These are phyloP conservation scores for Platalea minor DNA, from an alignment of 2,797 vertebrate species.

Conservation along the genomic window DNA sequence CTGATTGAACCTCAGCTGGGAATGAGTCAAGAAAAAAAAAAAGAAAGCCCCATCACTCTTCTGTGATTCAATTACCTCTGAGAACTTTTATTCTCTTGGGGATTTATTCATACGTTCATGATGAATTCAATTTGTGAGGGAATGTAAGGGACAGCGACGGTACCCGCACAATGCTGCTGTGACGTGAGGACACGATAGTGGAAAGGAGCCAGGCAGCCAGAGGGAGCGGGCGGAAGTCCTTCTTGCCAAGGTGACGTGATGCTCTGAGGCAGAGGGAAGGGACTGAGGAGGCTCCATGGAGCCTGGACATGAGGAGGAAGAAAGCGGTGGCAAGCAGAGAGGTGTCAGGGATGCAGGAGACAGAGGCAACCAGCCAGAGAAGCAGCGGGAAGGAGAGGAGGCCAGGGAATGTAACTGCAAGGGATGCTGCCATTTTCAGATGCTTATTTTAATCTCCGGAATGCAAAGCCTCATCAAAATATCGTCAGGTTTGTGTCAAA, in stretches of 20 bases:
- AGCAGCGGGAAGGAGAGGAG: accelerated
- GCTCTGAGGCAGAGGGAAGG: background rate
- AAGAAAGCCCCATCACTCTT: slow-evolving; percentile 14
- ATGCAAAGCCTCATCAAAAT: slow-evolving; percentile 36
- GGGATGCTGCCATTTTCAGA: background rate
- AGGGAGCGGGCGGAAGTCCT: background rate
- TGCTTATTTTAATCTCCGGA: slow-evolving; percentile 16
- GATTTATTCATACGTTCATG: slow-evolving; percentile 40
- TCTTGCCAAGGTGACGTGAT: background rate
- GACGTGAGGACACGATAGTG: accelerated
- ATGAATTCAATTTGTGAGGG: slow-evolving; percentile 42
- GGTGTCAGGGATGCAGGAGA: background rate
- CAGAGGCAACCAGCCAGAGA: background rate
- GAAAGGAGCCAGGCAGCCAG: background rate
- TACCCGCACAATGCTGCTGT: accelerated
- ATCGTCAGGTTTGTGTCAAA: slow-evolving; percentile 59
- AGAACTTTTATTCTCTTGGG: slow-evolving; percentile 57
- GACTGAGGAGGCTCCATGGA: background rate
- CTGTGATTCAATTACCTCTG: slow-evolving; percentile 64
- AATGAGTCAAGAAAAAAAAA: slow-evolving; percentile 48
- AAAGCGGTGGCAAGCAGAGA: background rate
- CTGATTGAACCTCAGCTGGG: slow-evolving; percentile 61
- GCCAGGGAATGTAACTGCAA: background rate
- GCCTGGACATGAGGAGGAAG: background rate
- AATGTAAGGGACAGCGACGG: background rate